Percentiles rank a stretch among this genome's conserved stretches.
phyloP scores from a whole-genome alignment of 2,113 vertebrate species.

The Gnathonemus echidnorhynchus region DNA sequence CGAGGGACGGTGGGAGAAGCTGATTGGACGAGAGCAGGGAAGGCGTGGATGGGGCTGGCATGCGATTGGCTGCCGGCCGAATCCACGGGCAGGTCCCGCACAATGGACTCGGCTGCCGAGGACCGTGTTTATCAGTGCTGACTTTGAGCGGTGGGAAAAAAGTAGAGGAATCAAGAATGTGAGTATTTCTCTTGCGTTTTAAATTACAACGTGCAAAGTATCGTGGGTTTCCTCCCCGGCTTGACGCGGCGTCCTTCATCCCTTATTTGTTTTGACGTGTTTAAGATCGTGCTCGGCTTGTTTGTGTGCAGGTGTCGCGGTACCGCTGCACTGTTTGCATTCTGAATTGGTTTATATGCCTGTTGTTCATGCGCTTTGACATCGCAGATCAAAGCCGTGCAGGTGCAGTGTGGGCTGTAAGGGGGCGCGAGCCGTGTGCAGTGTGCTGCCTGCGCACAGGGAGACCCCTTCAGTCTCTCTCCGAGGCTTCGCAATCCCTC shows the following conservation, averaged over 20 bases:
- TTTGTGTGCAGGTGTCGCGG: neutral
- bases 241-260: neutral
- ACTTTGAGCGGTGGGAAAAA: slow-evolving; percentile 16
- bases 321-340: neutral
- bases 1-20: slow-evolving; percentile 22
- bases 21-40: slow-evolving; percentile 43
- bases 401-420: neutral
- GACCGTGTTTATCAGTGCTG: slow-evolving; percentile 51
- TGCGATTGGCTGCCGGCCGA: slow-evolving; percentile 44
- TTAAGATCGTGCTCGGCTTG: neutral
- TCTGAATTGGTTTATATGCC: neutral
- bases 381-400: neutral
- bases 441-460: neutral
- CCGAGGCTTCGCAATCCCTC: neutral
- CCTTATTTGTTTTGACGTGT: neutral
- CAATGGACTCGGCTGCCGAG: slow-evolving; percentile 36
- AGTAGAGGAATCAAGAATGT: slow-evolving; percentile 32
- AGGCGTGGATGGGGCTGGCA: neutral
- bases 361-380: neutral
- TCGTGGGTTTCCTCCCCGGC: neutral
- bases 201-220: neutral
- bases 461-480: neutral
- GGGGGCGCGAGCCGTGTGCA: neutral
- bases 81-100: slow-evolving; percentile 42
- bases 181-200: slow-evolving; percentile 31